These are phyloP conservation scores for Steinernema hermaphroditum DNA, from an alignment of 2,888 invertebrate species.

Conservation along the genomic window DNA sequence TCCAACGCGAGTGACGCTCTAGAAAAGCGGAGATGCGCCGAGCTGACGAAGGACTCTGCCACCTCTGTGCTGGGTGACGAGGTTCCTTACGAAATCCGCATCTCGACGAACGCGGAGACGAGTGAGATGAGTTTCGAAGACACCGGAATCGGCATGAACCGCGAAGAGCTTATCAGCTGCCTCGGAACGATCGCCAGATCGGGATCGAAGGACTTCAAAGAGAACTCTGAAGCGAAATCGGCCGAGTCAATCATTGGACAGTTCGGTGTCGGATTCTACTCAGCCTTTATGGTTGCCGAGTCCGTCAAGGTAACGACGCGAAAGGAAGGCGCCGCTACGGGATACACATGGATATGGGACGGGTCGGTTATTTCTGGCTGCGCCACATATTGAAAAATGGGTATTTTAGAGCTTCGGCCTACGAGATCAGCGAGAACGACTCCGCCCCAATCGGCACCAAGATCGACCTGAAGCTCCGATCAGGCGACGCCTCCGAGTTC, in stretches of 20 bases:
- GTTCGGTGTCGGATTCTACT: conserved; percentile 97
- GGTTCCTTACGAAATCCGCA: conserved; percentile 81
- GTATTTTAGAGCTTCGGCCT: conserved; percentile 69
- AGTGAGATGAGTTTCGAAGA: conserved; percentile 70
- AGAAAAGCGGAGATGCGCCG: conserved; percentile 85
- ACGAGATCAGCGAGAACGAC: conserved; percentile 84
- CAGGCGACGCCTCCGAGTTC: conserved; percentile 82
- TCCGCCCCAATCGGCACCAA: conserved; percentile 86
- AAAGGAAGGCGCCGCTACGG: conserved; percentile 73
- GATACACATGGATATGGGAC: conserved; percentile 86
- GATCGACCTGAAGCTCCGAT: conserved; percentile 85
- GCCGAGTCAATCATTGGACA: conserved; percentile 87
- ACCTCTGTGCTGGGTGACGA: conserved; percentile 2
- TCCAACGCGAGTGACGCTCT: conserved; percentile 96
- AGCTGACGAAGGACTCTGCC: conserved; percentile 56
- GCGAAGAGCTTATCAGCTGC: conserved; percentile 85
- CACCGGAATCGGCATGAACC: conserved; percentile 87
- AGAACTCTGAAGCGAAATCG: conserved; percentile 45
- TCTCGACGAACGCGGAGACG: conserved; percentile 83
- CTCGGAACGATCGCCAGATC: conserved; percentile 93
- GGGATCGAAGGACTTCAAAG: conserved; percentile 78
- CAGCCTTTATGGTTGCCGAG: conserved; percentile 94
- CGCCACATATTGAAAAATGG: conserved; percentile 65
- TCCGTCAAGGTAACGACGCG: conserved; percentile 88
- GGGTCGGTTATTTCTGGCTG: conserved; percentile 74